These are phyloP conservation scores for Ceyx cyanopectus DNA, from an alignment of 2,113 vertebrate species.

Conservation along the genomic window DNA sequence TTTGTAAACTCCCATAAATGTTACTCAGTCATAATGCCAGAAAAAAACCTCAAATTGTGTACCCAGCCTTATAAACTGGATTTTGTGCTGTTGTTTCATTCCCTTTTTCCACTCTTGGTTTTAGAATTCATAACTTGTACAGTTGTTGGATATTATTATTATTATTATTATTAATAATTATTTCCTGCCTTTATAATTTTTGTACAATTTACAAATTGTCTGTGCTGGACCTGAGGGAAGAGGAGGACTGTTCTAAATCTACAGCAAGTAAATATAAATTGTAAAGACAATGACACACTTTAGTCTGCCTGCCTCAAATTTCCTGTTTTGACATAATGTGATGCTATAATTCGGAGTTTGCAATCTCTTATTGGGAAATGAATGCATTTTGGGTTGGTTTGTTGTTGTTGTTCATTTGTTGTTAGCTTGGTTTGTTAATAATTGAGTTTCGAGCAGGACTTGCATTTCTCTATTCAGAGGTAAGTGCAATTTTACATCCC, in stretches of 20 bases:
- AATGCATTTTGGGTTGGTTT: background rate
- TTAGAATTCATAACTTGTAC: conserved; percentile 42
- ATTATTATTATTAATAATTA: no score
- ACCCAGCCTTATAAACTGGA: background rate
- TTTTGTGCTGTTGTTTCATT: background rate
- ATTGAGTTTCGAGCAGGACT: conserved; percentile 71
- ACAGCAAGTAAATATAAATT: conserved; percentile 74
- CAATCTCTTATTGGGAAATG: conserved; percentile 73
- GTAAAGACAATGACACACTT: conserved; percentile 67
- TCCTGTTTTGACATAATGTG: conserved; percentile 62
- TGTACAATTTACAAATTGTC: conserved; percentile 60
- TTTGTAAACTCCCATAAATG: conserved; percentile 49
- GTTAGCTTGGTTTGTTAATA: background rate
- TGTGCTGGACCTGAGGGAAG: conserved; percentile 66
- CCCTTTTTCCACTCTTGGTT: background rate
- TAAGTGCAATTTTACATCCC: conserved; percentile 54
- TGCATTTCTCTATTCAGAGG: conserved; percentile 62
- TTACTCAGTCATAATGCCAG: background rate
- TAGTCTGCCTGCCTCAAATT: conserved; percentile 55
- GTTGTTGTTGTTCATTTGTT: no score
- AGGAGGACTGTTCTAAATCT: conserved; percentile 72
- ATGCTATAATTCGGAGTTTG: conserved; percentile 63
- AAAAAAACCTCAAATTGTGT: conserved; percentile 28
- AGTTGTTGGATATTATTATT: conserved; percentile 28
- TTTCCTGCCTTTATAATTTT: no score